Evolutionary conservation across 2,797 vertebrate species (phyloP).

Genomic region (Sebastes minor): DNA sequence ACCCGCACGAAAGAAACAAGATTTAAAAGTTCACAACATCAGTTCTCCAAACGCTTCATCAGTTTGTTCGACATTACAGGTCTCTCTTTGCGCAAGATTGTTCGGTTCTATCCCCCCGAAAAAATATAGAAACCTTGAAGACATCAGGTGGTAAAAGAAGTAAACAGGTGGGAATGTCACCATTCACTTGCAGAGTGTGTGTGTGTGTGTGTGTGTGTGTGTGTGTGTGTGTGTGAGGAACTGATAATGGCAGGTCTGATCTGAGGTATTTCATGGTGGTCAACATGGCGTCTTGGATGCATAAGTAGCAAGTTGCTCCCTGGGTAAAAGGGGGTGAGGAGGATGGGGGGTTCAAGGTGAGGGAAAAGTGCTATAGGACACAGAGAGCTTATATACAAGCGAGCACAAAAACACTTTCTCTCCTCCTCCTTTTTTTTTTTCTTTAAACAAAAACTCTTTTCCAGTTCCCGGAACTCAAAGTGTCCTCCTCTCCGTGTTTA

Average conservation of each 20-base stretch:
- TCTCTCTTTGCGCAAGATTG: slow-evolving; percentile 20
- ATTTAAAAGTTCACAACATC: slow-evolving; percentile 23
- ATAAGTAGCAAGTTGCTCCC: slow-evolving; percentile 80
- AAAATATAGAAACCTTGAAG: slow-evolving; percentile 42
- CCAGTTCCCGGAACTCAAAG: slow-evolving; percentile 26
- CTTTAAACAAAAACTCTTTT: slow-evolving; percentile 23
- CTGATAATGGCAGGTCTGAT: slow-evolving; percentile 65
- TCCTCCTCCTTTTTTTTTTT: slow-evolving; percentile 1
- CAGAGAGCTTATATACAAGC: slow-evolving; percentile 85
- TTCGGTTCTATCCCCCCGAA: slow-evolving; percentile 1
- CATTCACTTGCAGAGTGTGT: slow-evolving; percentile 20
- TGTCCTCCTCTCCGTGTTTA: slow-evolving; percentile 46
- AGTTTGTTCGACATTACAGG: not conserved
- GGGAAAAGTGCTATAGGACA: slow-evolving; percentile 84
- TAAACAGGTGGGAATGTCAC: slow-evolving; percentile 52
- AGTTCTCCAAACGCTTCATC: slow-evolving; percentile 40
- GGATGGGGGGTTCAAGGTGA: slow-evolving; percentile 42
- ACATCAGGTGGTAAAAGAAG: slow-evolving; percentile 54
- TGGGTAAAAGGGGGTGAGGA: slow-evolving; percentile 55
- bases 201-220: slow-evolving; percentile 5
- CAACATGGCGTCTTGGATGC: slow-evolving; percentile 81
- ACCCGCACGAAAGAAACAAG: slow-evolving; percentile 30
- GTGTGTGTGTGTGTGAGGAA: not conserved
- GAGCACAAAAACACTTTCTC: slow-evolving; percentile 59
- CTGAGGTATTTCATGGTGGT: slow-evolving; percentile 81